Percentiles rank a stretch among this genome's conserved stretches.
Evolutionary conservation across 2,113 vertebrate genomes (phyloP).

Genomic region (Uropsilus gracilis): DNA sequence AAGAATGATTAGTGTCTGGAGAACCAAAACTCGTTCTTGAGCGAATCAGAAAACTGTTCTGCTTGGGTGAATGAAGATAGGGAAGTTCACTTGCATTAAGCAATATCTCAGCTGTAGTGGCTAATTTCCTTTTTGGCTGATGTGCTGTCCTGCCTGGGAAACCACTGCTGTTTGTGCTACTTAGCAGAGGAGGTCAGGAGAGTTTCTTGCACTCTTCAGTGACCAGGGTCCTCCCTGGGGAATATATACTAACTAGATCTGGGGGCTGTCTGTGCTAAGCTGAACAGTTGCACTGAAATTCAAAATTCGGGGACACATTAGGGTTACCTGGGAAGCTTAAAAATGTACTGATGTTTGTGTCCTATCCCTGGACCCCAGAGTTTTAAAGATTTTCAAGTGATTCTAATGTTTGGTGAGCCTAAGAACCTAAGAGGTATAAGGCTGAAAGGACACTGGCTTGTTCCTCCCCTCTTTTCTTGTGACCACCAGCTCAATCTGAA

Average conservation of each 20-base stretch:
- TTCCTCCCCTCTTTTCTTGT: neutral
- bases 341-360: too few species aligned
- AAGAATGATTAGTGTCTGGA: neutral
- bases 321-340: neutral
- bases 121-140: neutral
- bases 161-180: neutral
- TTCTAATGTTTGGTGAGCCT: too few species aligned
- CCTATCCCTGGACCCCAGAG: neutral
- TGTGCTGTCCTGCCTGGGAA: neutral
- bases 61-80: neutral
- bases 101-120: neutral
- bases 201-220: fast-evolving
- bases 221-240: neutral
- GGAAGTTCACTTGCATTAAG: neutral
- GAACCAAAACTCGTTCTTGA: neutral
- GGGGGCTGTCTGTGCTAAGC: neutral
- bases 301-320: neutral
- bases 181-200: neutral
- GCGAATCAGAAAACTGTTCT: neutral
- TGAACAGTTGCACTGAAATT: neutral
- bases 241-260: neutral
- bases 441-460: fast-evolving
- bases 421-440: neutral
- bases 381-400: neutral
- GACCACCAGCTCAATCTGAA: neutral